Percentiles rank a stretch among this genome's conserved stretches.
Conservation (phyloP, 2,113 vertebrate genomes). For the Oostethus manadensis region DNA sequence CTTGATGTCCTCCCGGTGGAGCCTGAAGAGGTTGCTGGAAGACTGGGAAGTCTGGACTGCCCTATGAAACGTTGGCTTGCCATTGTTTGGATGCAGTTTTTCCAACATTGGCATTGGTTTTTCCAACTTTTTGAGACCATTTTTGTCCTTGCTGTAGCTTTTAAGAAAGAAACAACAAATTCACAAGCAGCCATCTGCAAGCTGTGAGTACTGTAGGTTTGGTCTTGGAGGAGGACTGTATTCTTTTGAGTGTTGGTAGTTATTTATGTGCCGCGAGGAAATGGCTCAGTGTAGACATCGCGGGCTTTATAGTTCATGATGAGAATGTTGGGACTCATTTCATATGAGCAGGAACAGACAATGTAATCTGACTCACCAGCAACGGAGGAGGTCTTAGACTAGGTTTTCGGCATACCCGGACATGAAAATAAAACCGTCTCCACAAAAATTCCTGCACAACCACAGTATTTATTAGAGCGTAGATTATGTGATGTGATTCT, state of each 20-base stretch:
- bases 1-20: no score
- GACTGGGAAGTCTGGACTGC: no score
- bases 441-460: slow-evolving; percentile 49
- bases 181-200: no score
- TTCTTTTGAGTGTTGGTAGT: slow-evolving; percentile 29
- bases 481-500: slow-evolving; percentile 60
- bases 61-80: no score
- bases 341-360: slow-evolving; percentile 25
- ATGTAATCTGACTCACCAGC: slow-evolving; percentile 51
- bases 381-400: slow-evolving; percentile 28
- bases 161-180: background rate
- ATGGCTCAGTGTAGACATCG: slow-evolving; percentile 64
- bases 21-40: no score
- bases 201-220: background rate
- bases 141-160: background rate
- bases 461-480: slow-evolving; percentile 61
- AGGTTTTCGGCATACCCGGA: slow-evolving; percentile 20
- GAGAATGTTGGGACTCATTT: slow-evolving; percentile 41
- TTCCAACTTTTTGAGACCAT: no score
- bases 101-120: no score
- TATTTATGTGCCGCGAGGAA: slow-evolving; percentile 56
- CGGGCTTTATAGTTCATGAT: slow-evolving; percentile 32
- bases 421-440: slow-evolving; percentile 21
- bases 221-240: no score
- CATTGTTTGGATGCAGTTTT: no score